Percentiles rank a stretch among this genome's conserved stretches.
phyloP scores from a whole-genome alignment of 2,797 vertebrate species.

The Falco columbarius region DNA sequence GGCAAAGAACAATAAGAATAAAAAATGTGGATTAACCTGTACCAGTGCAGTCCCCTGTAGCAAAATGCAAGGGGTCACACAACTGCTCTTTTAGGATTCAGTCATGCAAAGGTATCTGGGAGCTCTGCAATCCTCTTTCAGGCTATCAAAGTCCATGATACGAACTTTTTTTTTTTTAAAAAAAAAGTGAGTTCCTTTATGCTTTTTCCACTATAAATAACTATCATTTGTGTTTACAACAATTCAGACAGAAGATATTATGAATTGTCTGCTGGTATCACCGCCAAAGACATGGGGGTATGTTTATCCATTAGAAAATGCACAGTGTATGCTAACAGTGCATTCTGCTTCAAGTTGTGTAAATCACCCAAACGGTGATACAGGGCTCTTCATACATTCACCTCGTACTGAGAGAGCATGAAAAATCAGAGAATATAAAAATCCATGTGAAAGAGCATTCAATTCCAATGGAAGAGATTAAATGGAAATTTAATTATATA shows the following conservation, averaged over 20 bases:
- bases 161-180: not conserved
- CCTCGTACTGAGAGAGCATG: not conserved
- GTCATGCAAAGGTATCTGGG: not conserved
- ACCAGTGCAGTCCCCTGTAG: not conserved
- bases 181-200: not conserved
- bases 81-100: not conserved
- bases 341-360: not conserved
- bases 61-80: not conserved
- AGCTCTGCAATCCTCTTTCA: not conserved
- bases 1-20: not conserved
- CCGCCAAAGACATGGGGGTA: not conserved
- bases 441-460: not conserved
- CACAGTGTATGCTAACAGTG: fast-evolving
- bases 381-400: not conserved
- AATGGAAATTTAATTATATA: not conserved
- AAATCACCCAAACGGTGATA: not conserved
- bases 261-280: not conserved
- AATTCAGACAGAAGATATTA: not conserved
- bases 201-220: not conserved
- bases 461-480: not conserved
- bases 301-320: not conserved
- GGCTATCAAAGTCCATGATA: not conserved
- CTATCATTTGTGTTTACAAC: not conserved
- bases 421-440: not conserved
- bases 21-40: not conserved